Base-by-base conservation (phyloP, 2,797 vertebrate species). In the Oreochromis grahami region DNA sequence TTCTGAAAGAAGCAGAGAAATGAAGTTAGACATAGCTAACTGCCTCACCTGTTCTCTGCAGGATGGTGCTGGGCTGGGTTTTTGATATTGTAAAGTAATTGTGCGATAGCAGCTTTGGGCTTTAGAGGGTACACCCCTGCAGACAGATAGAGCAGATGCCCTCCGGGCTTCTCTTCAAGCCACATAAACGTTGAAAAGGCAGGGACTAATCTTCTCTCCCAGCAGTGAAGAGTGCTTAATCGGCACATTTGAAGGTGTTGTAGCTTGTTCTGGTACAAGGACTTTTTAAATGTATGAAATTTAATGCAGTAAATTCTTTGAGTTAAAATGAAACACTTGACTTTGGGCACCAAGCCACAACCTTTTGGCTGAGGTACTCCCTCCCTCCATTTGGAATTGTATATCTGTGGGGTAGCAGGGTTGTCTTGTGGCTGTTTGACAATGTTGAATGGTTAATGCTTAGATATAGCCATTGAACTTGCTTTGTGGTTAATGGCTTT, bases 71-170 rank as follows among this genome's bases (percentile, higher is more conserved):
- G 65, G 43, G 45, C 51, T 81, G 4, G 26, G 41, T 48, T 81
- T 84, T 80, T 85, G 26, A 86, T 87, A 53, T 74, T 85, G 76
- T 88, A 87, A 79, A 89, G 86, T 88, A 84, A 81, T 84, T 76
- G 83, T n/a, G 74, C 76, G 51, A 85, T 32, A 82, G 90, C 86
- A 88, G 93, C 80, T 79, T 38, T 87, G 90, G 90, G 86, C 85
- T 91, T 87, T 68, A 38, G 87, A 83, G 87, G 87, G 76, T 86
- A 68, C 83, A 81, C 65, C 80, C 88, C 82, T 84, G 83, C 56
- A 86, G 85, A 88, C 84, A 76, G 87, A 88, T 81, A 81, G 86
- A 92, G 89, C 89, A 56, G 86, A 85, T 90, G 90, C 89, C 91
- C 84, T 84, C 89, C 79, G 86, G 88, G 89, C 85, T 86, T 89